Evolutionary conservation across 1,140 invertebrate species (phyloP), one percentile per base, ranked within the genome.

Genomic region (Lithobius niger): DNA sequence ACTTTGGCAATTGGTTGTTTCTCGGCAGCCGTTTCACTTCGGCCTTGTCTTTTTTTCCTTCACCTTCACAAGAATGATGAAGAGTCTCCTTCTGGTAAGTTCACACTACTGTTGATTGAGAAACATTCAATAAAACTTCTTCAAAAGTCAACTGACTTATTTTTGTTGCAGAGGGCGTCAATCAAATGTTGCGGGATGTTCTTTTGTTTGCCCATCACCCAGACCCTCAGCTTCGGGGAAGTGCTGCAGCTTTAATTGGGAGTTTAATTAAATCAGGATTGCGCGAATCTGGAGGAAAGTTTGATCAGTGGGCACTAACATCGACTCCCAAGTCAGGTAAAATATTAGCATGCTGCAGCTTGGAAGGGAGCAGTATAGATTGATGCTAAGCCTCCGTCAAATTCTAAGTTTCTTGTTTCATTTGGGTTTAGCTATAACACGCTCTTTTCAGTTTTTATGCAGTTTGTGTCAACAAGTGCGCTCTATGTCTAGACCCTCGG

Each of bases 171-270:
- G 49, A 51, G 57, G 65, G 65, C 19, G 24, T 47, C 43, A 1
- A 13, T 3, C 74, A 74, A 66, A 70, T 75, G 59, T 75, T 90
- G 47, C 74, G 72, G 19, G 86, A 90, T 67, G 66, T 89, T 27
- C 69, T 83, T 25, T 68, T 84, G 18, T 84, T 82, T 66, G 75
- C 78, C 27, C 67, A 75, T 62, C 87, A 91, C 68, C 67, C 74
- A 36, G 88, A 93, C 72, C 89, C 88, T 0, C 86, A 92, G 64
- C 74, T 93, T 21, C 75, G 86, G 60, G 87, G 88, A 4, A 76
- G 82, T 56, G 73, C 82, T 3, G 77, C 82, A 44, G 69, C 80
- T 18, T 66, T 85, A 51, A 71, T 85, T 52, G 82, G 82, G 2
- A 77, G 75, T 60, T 80, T 86, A 62, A 67, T 91, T 26, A 73